phyloP scores from a whole-genome alignment of 2,888 invertebrate genomes.

The Eledona agricola region DNA sequence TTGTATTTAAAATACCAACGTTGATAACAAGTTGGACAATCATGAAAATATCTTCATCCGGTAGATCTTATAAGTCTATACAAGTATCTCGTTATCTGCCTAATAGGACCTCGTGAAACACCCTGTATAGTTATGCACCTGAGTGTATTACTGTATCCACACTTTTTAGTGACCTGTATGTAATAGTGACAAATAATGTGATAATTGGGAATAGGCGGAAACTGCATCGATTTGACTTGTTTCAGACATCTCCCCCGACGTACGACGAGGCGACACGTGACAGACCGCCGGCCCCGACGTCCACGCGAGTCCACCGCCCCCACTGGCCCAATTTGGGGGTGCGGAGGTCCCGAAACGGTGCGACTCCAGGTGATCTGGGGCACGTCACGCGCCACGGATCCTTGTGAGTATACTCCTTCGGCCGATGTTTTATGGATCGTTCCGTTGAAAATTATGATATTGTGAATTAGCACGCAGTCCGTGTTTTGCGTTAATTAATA shows the following conservation, averaged over 20 bases:
- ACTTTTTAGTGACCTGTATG: no score
- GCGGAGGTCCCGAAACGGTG: constrained; percentile 53
- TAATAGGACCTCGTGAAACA: no score
- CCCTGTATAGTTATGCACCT: no score
- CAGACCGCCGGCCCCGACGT: constrained; percentile 48
- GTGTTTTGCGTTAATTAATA: constrained; percentile 56
- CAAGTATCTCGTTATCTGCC: no score
- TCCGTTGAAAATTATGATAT: constrained; percentile 53
- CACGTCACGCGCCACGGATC: constrained; percentile 60
- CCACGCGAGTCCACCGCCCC: constrained; percentile 55
- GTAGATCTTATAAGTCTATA: no score
- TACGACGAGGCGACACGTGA: constrained; percentile 65
- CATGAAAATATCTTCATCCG: no score
- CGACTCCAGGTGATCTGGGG: constrained; percentile 50
- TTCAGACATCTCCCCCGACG: constrained; percentile 61
- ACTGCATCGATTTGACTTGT: constrained; percentile 21
- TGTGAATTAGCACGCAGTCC: constrained; percentile 55
- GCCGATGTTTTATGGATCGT: constrained; percentile 37
- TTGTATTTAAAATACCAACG: no score
- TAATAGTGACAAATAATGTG: no score
- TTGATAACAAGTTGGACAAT: no score
- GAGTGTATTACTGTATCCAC: no score
- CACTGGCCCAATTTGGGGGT: constrained; percentile 59
- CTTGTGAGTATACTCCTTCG: constrained; percentile 54
- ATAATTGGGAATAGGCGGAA: no score